These are phyloP conservation scores for Alviniconcha strummeri DNA, from an alignment of 2,888 invertebrate species.

Conservation along the genomic window DNA sequence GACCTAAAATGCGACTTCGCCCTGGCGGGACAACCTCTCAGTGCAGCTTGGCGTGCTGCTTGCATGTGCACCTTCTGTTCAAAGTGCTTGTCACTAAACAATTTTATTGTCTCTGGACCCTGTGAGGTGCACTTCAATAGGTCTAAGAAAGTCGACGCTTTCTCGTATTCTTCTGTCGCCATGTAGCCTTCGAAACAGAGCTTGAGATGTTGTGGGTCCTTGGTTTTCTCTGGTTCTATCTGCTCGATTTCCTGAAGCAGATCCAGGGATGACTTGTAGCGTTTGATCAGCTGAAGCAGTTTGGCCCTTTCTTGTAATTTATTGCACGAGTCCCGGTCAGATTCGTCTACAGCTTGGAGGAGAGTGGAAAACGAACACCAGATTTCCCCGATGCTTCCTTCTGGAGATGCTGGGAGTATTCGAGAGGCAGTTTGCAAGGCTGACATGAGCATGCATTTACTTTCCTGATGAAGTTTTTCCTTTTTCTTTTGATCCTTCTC, in stretches of 20 bases:
- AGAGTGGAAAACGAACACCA: constrained; percentile 11
- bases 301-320: constrained; percentile 15
- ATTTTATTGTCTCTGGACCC: neutral
- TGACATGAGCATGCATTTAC: neutral
- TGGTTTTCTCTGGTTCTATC: constrained; percentile 6
- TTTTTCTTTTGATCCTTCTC: neutral
- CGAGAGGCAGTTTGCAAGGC: neutral
- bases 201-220: constrained; percentile 10
- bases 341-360: constrained; percentile 9
- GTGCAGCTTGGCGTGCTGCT: constrained; percentile 17
- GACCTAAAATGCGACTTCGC: neutral
- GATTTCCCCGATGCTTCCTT: constrained; percentile 4
- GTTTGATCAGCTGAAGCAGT: neutral
- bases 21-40: neutral
- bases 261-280: neutral
- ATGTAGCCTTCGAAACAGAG: neutral
- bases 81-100: constrained; percentile 23
- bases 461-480: neutral
- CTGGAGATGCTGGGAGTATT: neutral
- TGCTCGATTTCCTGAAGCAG: constrained; percentile 16
- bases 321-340: neutral
- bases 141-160: neutral
- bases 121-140: neutral
- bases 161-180: neutral
- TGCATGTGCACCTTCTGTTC: neutral